These are phyloP conservation scores for Stomatorhinus walkeri DNA, from an alignment of 2,797 vertebrate genomes.

Conservation along the genomic window DNA sequence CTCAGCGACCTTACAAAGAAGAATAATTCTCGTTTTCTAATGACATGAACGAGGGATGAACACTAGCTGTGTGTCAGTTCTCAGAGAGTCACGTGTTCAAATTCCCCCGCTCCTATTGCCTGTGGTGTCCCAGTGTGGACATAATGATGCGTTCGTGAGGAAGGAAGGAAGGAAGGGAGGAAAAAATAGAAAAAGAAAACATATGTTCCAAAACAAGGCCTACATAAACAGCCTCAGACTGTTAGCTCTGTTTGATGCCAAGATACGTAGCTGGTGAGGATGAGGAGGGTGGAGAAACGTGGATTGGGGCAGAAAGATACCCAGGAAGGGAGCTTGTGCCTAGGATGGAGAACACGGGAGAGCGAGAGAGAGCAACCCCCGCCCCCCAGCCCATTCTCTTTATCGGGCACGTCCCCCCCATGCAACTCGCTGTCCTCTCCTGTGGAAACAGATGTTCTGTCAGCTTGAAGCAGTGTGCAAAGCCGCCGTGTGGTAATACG, in stretches of 20 bases:
- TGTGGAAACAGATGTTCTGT: constrained; percentile 51
- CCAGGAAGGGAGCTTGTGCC: not conserved
- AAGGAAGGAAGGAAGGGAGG: constrained; percentile 7
- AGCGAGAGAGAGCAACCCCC: constrained; percentile 30
- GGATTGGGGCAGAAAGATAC: constrained; percentile 17
- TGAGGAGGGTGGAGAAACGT: not conserved
- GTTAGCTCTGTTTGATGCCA: not conserved
- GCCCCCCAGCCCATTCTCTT: not conserved
- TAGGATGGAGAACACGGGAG: constrained; percentile 18
- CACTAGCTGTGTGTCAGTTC: constrained; percentile 5
- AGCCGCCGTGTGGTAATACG: constrained; percentile 49
- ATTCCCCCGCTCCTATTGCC: constrained; percentile 36
- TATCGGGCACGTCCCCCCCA: constrained; percentile 34
- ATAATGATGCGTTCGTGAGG: constrained; percentile 30
- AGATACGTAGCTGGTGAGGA: not conserved
- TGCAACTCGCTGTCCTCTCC: constrained; percentile 49
- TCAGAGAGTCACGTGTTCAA: constrained; percentile 41
- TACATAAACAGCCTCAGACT: not conserved
- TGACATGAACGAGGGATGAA: constrained; percentile 14
- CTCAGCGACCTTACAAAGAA: not conserved
- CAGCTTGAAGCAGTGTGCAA: constrained; percentile 52
- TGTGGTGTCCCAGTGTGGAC: constrained; percentile 36
- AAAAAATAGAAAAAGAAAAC: constrained; percentile 13
- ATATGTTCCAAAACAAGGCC: not conserved
- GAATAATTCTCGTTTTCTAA: not conserved